Percentiles rank a stretch among this genome's conserved stretches.
Evolutionary conservation across 92 coral and sea anemone genomes (phyloP).

Genomic region (Palythoa grandiflora): DNA sequence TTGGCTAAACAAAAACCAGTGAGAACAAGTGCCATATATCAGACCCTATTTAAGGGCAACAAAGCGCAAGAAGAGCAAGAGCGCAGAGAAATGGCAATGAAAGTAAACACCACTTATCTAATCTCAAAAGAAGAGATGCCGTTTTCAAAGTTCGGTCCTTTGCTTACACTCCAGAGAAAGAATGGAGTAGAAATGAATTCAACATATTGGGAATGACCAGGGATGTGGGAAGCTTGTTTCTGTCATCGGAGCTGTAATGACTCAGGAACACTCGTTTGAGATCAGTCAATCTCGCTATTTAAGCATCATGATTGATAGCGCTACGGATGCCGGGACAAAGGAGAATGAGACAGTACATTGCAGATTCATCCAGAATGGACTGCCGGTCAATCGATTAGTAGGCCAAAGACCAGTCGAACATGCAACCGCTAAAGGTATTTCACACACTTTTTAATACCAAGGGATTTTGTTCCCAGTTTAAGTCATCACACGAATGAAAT

Average conservation of each 20-base stretch:
- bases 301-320: slow-evolving; percentile 60
- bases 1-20: slow-evolving; percentile 39
- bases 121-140: slow-evolving; percentile 55
- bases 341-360: slow-evolving; percentile 24
- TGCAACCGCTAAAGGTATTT: slow-evolving; percentile 53
- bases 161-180: slow-evolving; percentile 46
- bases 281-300: slow-evolving; percentile 19
- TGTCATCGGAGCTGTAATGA: slow-evolving; percentile 28
- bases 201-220: slow-evolving; percentile 50
- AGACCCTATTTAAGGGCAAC: slow-evolving; percentile 28
- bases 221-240: slow-evolving; percentile 46
- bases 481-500: slow-evolving; percentile 21
- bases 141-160: slow-evolving; percentile 47
- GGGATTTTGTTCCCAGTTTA: slow-evolving; percentile 14
- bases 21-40: slow-evolving; percentile 14
- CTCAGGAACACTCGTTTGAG: slow-evolving; percentile 29
- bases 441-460: slow-evolving; percentile 20
- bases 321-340: slow-evolving; percentile 48
- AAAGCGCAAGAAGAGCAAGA: slow-evolving; percentile 52
- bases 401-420: slow-evolving; percentile 58
- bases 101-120: slow-evolving; percentile 40
- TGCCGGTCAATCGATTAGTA: slow-evolving; percentile 44
- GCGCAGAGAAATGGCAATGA: slow-evolving; percentile 46
- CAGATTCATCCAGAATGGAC: slow-evolving; percentile 38
- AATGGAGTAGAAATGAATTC: slow-evolving; percentile 47